phyloP scores from a whole-genome alignment of 1,140 invertebrate species.

The Cherax quadricarinatus region DNA sequence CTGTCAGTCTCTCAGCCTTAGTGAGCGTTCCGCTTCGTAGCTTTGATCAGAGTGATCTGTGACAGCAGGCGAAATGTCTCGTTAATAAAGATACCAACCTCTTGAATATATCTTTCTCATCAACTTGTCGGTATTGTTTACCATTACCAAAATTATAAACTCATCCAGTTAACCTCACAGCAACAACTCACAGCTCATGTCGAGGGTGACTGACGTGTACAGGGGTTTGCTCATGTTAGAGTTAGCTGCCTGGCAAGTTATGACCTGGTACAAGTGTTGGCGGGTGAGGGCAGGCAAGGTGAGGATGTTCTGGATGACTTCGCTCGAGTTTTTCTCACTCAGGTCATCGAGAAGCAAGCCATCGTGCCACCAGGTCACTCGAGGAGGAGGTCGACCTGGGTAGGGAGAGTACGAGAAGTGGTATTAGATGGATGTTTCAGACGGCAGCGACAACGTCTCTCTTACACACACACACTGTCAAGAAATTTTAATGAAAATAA shows the following conservation, averaged over 20 bases:
- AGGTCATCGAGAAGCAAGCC: constrained; percentile 46
- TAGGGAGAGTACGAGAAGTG: too few relatives aligned
- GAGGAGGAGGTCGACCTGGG: constrained; percentile 54
- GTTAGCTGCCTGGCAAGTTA: constrained; percentile 75
- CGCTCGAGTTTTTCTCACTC: constrained; percentile 27
- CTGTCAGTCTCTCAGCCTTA: too few relatives aligned
- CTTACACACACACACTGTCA: background rate
- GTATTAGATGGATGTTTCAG: background rate
- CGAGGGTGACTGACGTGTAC: constrained; percentile 47
- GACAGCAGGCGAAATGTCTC: too few relatives aligned
- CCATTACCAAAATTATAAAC: too few relatives aligned
- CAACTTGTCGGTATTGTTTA: too few relatives aligned
- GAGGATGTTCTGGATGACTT: constrained; percentile 55
- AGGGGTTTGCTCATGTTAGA: constrained; percentile 74
- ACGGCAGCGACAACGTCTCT: background rate
- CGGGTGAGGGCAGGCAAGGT: constrained; percentile 73
- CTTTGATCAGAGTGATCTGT: too few relatives aligned
- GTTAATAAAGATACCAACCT: too few relatives aligned
- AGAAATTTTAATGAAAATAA: too few relatives aligned
- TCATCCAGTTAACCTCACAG: too few relatives aligned
- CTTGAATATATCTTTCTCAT: too few relatives aligned
- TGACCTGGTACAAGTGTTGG: constrained; percentile 73
- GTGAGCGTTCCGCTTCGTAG: too few relatives aligned
- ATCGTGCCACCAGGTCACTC: constrained; percentile 66
- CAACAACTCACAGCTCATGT: constrained; percentile 60